Percentiles rank a stretch among this genome's conserved stretches.
Evolutionary conservation across 2,888 invertebrate species (phyloP).

Genomic region (Diplazon laetatorius): DNA sequence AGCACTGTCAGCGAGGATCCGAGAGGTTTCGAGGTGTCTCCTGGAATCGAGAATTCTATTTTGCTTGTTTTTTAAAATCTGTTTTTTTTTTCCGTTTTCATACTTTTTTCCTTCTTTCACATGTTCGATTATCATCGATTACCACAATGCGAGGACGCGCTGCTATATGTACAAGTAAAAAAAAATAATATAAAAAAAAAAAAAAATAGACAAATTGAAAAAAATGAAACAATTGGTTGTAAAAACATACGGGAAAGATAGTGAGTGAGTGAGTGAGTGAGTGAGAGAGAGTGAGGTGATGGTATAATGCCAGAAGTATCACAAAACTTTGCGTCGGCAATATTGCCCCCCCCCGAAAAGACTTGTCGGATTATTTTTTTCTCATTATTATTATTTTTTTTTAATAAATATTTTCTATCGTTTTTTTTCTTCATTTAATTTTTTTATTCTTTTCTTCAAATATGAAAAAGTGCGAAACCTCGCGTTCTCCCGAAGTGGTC

Average conservation of each 20-base stretch:
- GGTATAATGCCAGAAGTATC: constrained; percentile 64
- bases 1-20: constrained; percentile 75
- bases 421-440: too few relatives aligned
- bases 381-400: too few relatives aligned
- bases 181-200: too few relatives aligned
- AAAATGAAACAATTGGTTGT: constrained; percentile 44
- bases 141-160: constrained; percentile 52
- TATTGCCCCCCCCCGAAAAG: constrained; percentile 60
- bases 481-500: constrained; percentile 66
- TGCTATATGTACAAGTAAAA: constrained; percentile 64
- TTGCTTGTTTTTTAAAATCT: constrained; percentile 5
- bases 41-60: constrained; percentile 38
- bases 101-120: too few relatives aligned
- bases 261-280: constrained; percentile 11
- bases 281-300: constrained; percentile 31
- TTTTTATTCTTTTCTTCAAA: constrained; percentile 35
- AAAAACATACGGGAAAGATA: constrained; percentile 41
- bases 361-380: constrained; percentile 40
- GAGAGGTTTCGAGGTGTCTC: constrained; percentile 69
- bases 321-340: constrained; percentile 61
- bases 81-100: too few relatives aligned
- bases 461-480: constrained; percentile 65
- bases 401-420: too few relatives aligned
- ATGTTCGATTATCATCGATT: constrained; percentile 58
- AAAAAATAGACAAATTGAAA: too few relatives aligned